phyloP scores from a whole-genome alignment of 2,888 invertebrate species.

The Pecten maximus region DNA sequence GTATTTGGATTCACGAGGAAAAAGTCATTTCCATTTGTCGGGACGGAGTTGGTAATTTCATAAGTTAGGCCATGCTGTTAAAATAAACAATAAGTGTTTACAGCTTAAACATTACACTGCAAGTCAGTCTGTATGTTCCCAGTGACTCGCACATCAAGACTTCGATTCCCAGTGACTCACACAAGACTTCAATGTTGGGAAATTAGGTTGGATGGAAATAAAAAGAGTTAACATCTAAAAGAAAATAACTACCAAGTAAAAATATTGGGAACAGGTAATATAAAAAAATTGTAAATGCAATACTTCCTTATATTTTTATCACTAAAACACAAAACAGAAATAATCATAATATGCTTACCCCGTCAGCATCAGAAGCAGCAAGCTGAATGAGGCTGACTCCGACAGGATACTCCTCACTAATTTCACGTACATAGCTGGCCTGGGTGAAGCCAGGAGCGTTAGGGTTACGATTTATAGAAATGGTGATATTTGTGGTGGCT shows the following conservation, averaged over 20 bases:
- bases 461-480: slow-evolving; percentile 75
- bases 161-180: too few relatives aligned
- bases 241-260: too few relatives aligned
- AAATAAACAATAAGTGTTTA: neutral
- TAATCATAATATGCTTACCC: slow-evolving; percentile 63
- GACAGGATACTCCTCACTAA: slow-evolving; percentile 70
- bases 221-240: too few relatives aligned
- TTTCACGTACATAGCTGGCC: slow-evolving; percentile 58
- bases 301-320: too few relatives aligned
- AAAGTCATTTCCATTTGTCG: slow-evolving; percentile 54
- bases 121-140: too few relatives aligned
- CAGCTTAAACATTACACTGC: neutral
- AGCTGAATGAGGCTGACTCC: slow-evolving; percentile 67
- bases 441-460: slow-evolving; percentile 65
- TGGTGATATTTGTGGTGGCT: slow-evolving; percentile 68
- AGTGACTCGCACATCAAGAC: too few relatives aligned
- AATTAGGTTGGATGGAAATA: too few relatives aligned
- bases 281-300: too few relatives aligned
- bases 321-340: slow-evolving; percentile 35
- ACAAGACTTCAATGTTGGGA: too few relatives aligned
- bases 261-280: too few relatives aligned
- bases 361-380: slow-evolving; percentile 74
- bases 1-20: slow-evolving; percentile 55
- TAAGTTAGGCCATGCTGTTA: slow-evolving; percentile 66
- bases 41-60: slow-evolving; percentile 52